These are phyloP conservation scores for Delichon dasypus DNA, from an alignment of 2,797 vertebrate genomes.

Conservation along the genomic window DNA sequence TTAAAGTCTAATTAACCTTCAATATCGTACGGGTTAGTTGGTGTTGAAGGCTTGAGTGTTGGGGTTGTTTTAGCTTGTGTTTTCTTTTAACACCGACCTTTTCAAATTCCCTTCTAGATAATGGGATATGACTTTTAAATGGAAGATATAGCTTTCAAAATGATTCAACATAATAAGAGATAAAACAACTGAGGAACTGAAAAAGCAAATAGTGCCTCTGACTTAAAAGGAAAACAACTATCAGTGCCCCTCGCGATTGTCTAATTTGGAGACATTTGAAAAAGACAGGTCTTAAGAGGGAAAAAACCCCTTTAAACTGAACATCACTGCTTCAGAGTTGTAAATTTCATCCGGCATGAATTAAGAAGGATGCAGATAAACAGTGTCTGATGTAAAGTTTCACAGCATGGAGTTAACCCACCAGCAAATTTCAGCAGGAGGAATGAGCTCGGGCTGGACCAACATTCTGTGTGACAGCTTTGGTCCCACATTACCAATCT, in stretches of 20 bases:
- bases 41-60: constrained; percentile 48
- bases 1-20: constrained; percentile 64
- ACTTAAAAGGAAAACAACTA: constrained; percentile 62
- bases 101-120: constrained; percentile 65
- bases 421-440: background rate
- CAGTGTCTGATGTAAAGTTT: background rate
- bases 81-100: constrained; percentile 63
- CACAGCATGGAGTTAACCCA: background rate
- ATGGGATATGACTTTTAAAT: constrained; percentile 63
- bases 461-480: background rate
- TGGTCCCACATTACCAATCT: background rate
- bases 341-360: background rate
- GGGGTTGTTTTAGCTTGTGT: constrained; percentile 45
- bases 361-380: background rate
- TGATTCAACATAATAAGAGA: constrained; percentile 51
- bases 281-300: constrained; percentile 45
- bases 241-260: constrained; percentile 40
- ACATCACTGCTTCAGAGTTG: background rate
- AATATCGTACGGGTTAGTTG: constrained; percentile 41
- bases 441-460: background rate
- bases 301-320: constrained; percentile 1
- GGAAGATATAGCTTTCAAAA: constrained; percentile 63
- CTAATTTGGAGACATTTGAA: constrained; percentile 59
- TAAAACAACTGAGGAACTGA: constrained; percentile 50
- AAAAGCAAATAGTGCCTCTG: constrained; percentile 62